These are phyloP conservation scores for Phymatocera aterrima DNA, from an alignment of 2,888 invertebrate species.

Conservation along the genomic window DNA sequence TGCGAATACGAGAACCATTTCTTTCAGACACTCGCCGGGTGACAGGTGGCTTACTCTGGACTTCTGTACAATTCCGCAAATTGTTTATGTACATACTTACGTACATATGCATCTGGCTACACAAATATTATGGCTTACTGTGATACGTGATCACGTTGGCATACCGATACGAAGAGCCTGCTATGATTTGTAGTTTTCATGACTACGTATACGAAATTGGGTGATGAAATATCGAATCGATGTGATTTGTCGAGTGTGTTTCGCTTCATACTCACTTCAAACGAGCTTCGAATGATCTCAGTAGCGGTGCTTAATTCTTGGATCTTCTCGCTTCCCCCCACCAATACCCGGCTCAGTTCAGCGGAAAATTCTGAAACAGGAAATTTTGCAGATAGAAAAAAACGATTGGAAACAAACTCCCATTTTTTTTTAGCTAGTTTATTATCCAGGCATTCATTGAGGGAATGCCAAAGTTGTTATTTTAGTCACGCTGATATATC, in stretches of 20 bases:
- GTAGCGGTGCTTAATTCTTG: conserved; percentile 56
- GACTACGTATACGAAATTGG: too few species aligned
- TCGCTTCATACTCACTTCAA: conserved; percentile 56
- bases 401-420: conserved; percentile 14
- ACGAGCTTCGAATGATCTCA: conserved; percentile 51
- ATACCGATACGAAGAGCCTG: too few species aligned
- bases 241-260: too few species aligned
- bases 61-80: neutral
- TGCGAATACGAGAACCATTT: conserved; percentile 8
- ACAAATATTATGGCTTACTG: too few species aligned
- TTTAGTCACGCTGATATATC: conserved; percentile 24
- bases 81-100: neutral
- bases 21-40: neutral
- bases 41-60: neutral
- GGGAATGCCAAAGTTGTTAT: conserved; percentile 42
- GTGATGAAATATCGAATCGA: too few species aligned
- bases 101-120: too few species aligned
- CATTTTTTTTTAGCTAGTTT: conserved; percentile 27
- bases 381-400: neutral
- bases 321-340: conserved; percentile 57
- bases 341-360: conserved; percentile 61
- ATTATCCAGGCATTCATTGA: conserved; percentile 24
- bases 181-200: too few species aligned
- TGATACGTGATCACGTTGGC: too few species aligned
- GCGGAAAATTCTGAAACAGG: conserved; percentile 59